Evolutionary conservation across 2,797 vertebrate genomes (phyloP).

Genomic region (Pseudopleuronectes americanus): DNA sequence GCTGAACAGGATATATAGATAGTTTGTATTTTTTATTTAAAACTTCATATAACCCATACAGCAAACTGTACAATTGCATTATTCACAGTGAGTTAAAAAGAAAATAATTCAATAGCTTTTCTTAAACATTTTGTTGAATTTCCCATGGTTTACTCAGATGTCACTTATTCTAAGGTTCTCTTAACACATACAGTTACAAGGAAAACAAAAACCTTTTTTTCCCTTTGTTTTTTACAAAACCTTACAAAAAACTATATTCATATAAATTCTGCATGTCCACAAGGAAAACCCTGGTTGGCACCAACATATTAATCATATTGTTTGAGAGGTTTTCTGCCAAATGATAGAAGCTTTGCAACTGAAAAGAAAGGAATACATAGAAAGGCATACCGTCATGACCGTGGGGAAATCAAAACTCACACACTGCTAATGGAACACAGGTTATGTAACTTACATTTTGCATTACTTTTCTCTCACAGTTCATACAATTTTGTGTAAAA

Average conservation of each 20-base stretch:
- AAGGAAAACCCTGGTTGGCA: conserved; percentile 92
- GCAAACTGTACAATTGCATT: conserved; percentile 99
- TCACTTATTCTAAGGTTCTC: conserved; percentile 86
- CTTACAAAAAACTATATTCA: conserved; percentile 98
- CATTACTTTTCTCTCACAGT: conserved; percentile 75
- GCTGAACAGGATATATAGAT: conserved; percentile 27
- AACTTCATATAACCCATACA: conserved; percentile 99
- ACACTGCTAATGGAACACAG: conserved; percentile 75
- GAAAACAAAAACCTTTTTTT: conserved; percentile 88
- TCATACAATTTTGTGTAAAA: conserved; percentile 83
- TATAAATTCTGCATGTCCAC: conserved; percentile 98
- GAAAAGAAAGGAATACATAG: conserved; percentile 63
- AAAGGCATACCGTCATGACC: conserved; percentile 62
- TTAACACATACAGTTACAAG: conserved; percentile 95
- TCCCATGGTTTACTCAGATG: conserved; percentile 76
- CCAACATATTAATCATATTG: conserved; percentile 77
- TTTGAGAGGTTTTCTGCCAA: conserved; percentile 76
- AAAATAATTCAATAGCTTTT: conserved; percentile 90
- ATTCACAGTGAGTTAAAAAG: conserved; percentile 99
- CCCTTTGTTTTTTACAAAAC: conserved; percentile 91
- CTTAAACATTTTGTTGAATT: conserved; percentile 72
- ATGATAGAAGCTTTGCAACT: conserved; percentile 76
- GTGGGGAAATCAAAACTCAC: conserved; percentile 71
- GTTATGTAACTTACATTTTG: conserved; percentile 76
- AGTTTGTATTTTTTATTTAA: conserved; percentile 90